A percentile compares a stretch with the other conserved stretches of the same genome.
Evolutionary conservation across 2,113 vertebrate genomes (phyloP).

Genomic region (Conger conger): DNA sequence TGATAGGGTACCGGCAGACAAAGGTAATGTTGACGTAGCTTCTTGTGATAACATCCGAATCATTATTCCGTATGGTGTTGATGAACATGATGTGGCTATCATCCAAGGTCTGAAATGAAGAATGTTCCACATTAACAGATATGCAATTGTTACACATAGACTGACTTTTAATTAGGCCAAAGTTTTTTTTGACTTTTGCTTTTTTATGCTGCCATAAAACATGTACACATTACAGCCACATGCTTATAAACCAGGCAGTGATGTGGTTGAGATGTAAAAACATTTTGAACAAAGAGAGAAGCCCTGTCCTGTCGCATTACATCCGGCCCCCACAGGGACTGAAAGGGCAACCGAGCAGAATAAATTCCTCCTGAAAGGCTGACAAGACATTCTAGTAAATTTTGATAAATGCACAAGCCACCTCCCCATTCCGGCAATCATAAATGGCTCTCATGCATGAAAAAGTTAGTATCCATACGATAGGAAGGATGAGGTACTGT

Average conservation of each 20-base stretch:
- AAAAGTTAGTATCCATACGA: neutral
- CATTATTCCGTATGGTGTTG: conserved; percentile 73
- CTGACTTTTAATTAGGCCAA: neutral
- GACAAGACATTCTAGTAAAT: conserved; percentile 51
- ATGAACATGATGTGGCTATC: conserved; percentile 69
- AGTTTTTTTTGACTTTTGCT: neutral
- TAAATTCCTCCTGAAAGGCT: conserved; percentile 38
- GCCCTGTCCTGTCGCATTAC: conserved; percentile 19
- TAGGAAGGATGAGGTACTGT: neutral
- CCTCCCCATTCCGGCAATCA: neutral
- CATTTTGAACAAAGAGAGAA: conserved; percentile 25
- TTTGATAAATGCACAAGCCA: conserved; percentile 47
- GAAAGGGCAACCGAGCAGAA: conserved; percentile 28
- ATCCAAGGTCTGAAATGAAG: conserved; percentile 62
- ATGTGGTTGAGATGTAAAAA: conserved; percentile 42
- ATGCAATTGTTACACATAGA: neutral
- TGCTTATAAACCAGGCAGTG: conserved; percentile 24
- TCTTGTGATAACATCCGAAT: conserved; percentile 65
- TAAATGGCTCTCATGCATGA: neutral
- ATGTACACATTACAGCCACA: neutral
- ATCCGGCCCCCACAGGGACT: conserved; percentile 32
- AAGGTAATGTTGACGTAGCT: conserved; percentile 73
- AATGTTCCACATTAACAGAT: neutral
- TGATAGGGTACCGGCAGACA: conserved; percentile 73
- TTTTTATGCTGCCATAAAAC: neutral